Conservation (phyloP, 1,140 invertebrate genomes). For the Papilio aristodemus region DNA sequence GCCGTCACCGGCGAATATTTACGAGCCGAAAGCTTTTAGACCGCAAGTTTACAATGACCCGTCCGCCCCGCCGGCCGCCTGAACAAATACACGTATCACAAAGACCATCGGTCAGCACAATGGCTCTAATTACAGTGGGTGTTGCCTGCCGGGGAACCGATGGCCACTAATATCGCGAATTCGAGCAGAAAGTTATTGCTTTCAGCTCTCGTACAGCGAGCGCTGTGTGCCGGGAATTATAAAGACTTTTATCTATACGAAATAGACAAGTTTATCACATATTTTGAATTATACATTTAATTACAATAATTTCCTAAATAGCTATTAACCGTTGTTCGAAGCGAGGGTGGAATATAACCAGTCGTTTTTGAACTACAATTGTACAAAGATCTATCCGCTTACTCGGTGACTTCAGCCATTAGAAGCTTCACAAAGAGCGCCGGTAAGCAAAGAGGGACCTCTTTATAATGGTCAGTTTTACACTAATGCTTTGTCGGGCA, state of each 20-base stretch:
- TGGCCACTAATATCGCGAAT: constrained; percentile 28
- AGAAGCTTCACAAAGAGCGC: constrained; percentile 18
- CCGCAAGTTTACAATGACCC: constrained; percentile 16
- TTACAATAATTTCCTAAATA: too few species aligned
- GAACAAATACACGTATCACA: constrained; percentile 23
- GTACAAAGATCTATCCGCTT: constrained; percentile 10
- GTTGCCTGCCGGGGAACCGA: background rate
- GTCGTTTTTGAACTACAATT: background rate
- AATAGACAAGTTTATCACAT: too few species aligned
- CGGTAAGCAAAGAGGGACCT: background rate
- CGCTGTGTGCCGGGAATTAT: background rate
- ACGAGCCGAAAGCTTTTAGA: constrained; percentile 7
- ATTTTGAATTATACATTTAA: too few species aligned
- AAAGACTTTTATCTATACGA: background rate
- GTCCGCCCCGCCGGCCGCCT: background rate
- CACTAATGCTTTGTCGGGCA: constrained; percentile 2
- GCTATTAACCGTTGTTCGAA: too few species aligned
- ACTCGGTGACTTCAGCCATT: background rate
- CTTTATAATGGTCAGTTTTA: constrained; percentile 1
- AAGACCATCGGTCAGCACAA: constrained; percentile 17
- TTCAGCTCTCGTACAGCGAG: constrained; percentile 4
- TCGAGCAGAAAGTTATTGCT: constrained; percentile 23
- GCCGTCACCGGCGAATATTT: constrained; percentile 19
- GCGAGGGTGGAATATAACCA: background rate
- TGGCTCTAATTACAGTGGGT: constrained; percentile 18